These are phyloP conservation scores for Siphamia tubifer DNA, from an alignment of 2,113 vertebrate species.

Conservation along the genomic window DNA sequence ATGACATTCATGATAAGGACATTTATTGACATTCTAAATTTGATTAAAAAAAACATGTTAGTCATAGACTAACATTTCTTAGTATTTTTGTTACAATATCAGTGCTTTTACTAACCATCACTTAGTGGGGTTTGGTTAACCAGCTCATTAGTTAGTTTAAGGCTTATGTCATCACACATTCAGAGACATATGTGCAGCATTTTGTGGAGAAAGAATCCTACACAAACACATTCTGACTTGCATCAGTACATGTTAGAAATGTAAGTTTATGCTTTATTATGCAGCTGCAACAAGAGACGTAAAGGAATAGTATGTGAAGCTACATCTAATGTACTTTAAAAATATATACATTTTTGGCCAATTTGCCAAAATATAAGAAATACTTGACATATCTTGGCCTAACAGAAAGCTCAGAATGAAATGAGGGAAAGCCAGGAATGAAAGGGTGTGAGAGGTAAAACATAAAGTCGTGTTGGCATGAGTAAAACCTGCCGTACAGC, in stretches of 20 bases:
- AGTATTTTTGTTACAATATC: not conserved
- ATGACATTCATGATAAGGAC: too few species aligned
- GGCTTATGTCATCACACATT: not conserved
- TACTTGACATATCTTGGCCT: conserved; percentile 17
- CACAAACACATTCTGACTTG: too few species aligned
- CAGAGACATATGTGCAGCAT: not conserved
- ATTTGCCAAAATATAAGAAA: not conserved
- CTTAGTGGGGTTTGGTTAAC: conserved; percentile 19
- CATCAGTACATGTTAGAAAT: not conserved
- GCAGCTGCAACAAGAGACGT: not conserved
- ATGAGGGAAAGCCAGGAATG: conserved; percentile 9
- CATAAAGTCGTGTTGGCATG: not conserved
- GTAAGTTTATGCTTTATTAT: not conserved
- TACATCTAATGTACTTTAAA: too few species aligned
- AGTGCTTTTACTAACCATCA: conserved; percentile 18
- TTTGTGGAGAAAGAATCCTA: too few species aligned
- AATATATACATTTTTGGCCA: too few species aligned
- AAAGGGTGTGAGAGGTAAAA: not conserved
- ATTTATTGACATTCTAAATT: too few species aligned
- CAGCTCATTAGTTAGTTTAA: conserved; percentile 21
- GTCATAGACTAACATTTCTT: not conserved
- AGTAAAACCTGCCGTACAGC: not conserved
- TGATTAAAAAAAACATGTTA: not conserved
- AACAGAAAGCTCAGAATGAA: conserved; percentile 5
- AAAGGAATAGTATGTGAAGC: not conserved